A percentile compares a stretch with the other conserved stretches of the same genome.
Evolutionary conservation across 2,888 invertebrate species (phyloP).

Genomic region (Ennomos quercinarius): DNA sequence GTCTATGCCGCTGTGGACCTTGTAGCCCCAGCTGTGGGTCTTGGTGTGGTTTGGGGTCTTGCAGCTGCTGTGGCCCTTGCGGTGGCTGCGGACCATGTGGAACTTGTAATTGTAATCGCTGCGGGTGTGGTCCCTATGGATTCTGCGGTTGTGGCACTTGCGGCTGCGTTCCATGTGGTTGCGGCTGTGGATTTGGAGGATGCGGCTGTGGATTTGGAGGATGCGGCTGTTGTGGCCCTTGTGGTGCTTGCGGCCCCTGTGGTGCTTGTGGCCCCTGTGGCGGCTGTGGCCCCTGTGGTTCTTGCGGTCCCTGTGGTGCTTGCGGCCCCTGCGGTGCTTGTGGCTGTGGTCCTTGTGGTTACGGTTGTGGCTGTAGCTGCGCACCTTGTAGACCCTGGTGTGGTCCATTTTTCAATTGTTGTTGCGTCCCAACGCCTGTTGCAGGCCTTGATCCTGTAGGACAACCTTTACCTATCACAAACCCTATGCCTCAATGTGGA

Average conservation of each 20-base stretch:
- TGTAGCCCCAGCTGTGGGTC: slow-evolving; percentile 4
- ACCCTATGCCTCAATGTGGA: not conserved
- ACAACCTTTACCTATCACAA: not conserved
- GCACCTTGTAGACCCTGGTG: slow-evolving; percentile 3
- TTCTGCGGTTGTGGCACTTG: slow-evolving; percentile 4
- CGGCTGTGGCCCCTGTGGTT: slow-evolving; percentile 4
- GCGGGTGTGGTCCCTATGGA: too few relatives aligned
- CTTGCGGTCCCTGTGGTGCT: slow-evolving; percentile 8
- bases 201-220: slow-evolving; percentile 7
- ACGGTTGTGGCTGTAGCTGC: slow-evolving; percentile 10
- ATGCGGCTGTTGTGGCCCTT: slow-evolving; percentile 5
- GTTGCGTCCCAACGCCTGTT: slow-evolving; percentile 4
- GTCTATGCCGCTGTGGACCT: not conserved
- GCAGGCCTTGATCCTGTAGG: not conserved
- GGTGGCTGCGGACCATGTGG: not conserved
- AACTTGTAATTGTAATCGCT: too few relatives aligned
- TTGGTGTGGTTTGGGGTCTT: not conserved
- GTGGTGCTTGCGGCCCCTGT: slow-evolving; percentile 9
- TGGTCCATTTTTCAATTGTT: slow-evolving; percentile 27
- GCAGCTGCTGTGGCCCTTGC: slow-evolving; percentile 1
- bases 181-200: too few relatives aligned
- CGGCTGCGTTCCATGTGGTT: slow-evolving; percentile 6
- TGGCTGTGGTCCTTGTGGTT: slow-evolving; percentile 8
- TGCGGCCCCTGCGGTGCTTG: not conserved
- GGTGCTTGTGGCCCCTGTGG: slow-evolving; percentile 1